Evolutionary conservation across 2,888 invertebrate genomes (phyloP), one percentile per base, ranked within the genome.

Genomic region (Argyra leucocephala): DNA sequence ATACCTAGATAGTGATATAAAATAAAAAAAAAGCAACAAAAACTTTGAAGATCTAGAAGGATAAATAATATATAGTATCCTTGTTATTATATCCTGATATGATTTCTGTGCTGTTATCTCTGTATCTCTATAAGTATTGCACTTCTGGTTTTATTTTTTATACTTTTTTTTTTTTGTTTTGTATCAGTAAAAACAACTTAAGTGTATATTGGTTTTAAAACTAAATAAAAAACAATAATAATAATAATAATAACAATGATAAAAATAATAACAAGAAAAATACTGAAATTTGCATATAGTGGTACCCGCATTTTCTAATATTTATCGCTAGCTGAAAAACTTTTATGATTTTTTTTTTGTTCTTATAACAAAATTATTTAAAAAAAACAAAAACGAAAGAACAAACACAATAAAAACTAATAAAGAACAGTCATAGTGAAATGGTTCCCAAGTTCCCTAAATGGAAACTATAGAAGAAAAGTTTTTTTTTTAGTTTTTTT

Each of bases 291-390:
- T 48, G 48, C 48, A 48, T 48, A 48, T 48, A 48, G 18, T 18
- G 48, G 48, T 48, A 48, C 48, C 48, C 48, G 48, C 48, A 48
- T 48, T 48, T 48, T 48, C 48, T 48, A 48, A 48, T 48, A 48
- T 48, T 48, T 48, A 48, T 48, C 48, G 48, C 48, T 48, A 48
- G n/a, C 12, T 48, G 48, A 18, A 48, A 48, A 48, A 48, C 48
- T 48, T 48, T 48, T 48, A 18, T 31, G 15, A 18, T 48, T 48
- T 48, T 48, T 48, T 31, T 48, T 48, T 48, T 48, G 5, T n/a
- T 48, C 18, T 48, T 18, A 5, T 31, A 7, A 5, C 5, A 31
- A 31, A 37, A 37, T 37, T 37, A 1, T 48, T 48, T 48, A 48
- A 48, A 15, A 48, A 48, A 48, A 7, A 48, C 18, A 18, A 12